phyloP scores from a whole-genome alignment of 2,797 vertebrate species.

The Crax fasciolata region DNA sequence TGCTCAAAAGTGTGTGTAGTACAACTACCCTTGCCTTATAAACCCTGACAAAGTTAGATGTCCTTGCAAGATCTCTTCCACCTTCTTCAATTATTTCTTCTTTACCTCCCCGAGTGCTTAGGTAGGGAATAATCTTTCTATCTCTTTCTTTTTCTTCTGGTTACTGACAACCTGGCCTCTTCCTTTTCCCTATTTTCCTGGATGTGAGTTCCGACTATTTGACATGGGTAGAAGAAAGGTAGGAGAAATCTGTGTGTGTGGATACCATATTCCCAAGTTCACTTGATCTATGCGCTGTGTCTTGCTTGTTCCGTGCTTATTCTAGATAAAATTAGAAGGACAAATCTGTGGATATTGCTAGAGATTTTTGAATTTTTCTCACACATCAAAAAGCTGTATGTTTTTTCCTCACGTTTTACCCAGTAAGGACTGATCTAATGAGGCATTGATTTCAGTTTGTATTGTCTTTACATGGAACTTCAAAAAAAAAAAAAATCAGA shows the following conservation, averaged over 20 bases:
- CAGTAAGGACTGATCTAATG: not conserved
- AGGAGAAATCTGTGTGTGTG: slow-evolving; percentile 61
- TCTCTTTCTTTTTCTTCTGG: slow-evolving; percentile 63
- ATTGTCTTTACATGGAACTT: not conserved
- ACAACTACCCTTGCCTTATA: not conserved
- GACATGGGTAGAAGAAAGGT: slow-evolving; percentile 65
- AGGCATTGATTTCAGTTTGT: not conserved
- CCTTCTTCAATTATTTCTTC: slow-evolving; percentile 26
- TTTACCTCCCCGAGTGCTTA: not conserved
- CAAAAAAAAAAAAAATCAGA: not conserved
- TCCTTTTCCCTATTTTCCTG: slow-evolving; percentile 59
- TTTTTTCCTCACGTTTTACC: not conserved
- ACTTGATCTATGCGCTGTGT: slow-evolving; percentile 1
- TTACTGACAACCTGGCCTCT: slow-evolving; percentile 59
- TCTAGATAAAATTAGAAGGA: not conserved
- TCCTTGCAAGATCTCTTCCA: not conserved
- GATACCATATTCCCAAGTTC: slow-evolving; percentile 16
- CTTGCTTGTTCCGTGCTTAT: slow-evolving; percentile 8
- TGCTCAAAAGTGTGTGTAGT: not conserved
- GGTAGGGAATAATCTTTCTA: slow-evolving; percentile 59
- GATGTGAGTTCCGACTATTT: slow-evolving; percentile 55
- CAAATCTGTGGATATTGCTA: not conserved
- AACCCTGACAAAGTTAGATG: not conserved
- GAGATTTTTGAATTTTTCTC: not conserved
- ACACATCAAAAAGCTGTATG: not conserved